Evolutionary conservation across 2,888 invertebrate genomes (phyloP).

Genomic region (Pterostichus niger): DNA sequence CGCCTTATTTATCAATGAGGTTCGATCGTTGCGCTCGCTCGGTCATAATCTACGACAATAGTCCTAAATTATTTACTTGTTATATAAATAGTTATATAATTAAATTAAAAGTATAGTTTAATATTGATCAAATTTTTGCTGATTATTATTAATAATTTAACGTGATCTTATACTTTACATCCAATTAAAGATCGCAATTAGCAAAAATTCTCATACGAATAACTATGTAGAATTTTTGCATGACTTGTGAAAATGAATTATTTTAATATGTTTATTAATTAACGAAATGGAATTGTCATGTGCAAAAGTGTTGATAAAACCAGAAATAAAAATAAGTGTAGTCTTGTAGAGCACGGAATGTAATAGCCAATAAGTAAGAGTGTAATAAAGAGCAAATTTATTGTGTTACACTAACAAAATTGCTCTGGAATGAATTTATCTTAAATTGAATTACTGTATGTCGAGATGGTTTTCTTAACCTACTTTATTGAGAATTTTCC

Average conservation of each 20-base stretch:
- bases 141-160: no score
- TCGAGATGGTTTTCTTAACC: constrained; percentile 34
- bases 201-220: no score
- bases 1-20: no score
- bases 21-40: no score
- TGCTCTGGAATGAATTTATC: constrained; percentile 40
- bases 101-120: no score
- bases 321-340: constrained; percentile 3
- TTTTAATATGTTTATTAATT: constrained; percentile 26
- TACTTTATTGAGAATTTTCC: constrained; percentile 42
- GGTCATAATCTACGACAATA: no score
- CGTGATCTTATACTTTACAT: no score
- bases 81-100: no score
- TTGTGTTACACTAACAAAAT: constrained; percentile 41
- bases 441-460: constrained; percentile 32
- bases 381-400: constrained; percentile 22
- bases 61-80: no score
- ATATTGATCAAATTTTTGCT: no score
- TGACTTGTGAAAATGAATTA: constrained; percentile 8
- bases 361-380: constrained; percentile 4
- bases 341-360: neutral
- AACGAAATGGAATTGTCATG: constrained; percentile 9
- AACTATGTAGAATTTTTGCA: neutral
- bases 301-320: constrained; percentile 5
- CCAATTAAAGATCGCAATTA: neutral